Base-by-base conservation (phyloP, 2,797 vertebrate species). In the Gobionotothen gibberifrons region DNA sequence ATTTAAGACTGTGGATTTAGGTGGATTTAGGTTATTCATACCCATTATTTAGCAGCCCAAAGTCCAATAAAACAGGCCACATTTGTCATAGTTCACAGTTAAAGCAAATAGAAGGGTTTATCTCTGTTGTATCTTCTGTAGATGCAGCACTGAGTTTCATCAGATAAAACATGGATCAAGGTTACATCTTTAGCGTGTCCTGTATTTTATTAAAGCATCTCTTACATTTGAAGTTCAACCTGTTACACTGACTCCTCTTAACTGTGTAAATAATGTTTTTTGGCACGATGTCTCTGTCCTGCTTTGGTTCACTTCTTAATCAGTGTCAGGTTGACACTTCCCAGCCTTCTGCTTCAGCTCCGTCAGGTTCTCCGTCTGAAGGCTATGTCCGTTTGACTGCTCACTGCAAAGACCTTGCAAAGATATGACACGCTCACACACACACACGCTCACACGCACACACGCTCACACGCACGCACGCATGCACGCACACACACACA, bases 311-410 rank as follows among this genome's bases (percentile, higher is more conserved):
- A 47, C 67, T 1, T 56, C 46, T 72, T 69, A 59, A 69, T 72
- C 80, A 62, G 55, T 3, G 53, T 80, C 47, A 61, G 53, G 32
- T 42, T 57, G 69, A 77, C 43, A 14, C 59, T 36, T 68, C 61
- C 51, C 58, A 11, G 40, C 59, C 59, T 46, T 36, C 72, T 32
- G 64, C 59, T 46, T 17, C 13, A 12, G 22, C 63, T 72, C 54
- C 56, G 1, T 66, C 69, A 74, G 48, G 74, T 66, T 57, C 26
- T 74, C 51, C 19, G 9, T 71, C 65, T 83, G 80, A 80, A 82
- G 77, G 74, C 63, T 55, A n/a, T n/a, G 79, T 65, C 62, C 8
- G 10, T 67, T 63, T 19, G 2, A 42, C 17, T 2, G 66, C 16
- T 72, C 11, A 1, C 69, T 54, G 66, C 7, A 8, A 21, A 77